These are phyloP conservation scores for Micropterix aruncella DNA, from an alignment of 2,888 invertebrate genomes.

Conservation along the genomic window DNA sequence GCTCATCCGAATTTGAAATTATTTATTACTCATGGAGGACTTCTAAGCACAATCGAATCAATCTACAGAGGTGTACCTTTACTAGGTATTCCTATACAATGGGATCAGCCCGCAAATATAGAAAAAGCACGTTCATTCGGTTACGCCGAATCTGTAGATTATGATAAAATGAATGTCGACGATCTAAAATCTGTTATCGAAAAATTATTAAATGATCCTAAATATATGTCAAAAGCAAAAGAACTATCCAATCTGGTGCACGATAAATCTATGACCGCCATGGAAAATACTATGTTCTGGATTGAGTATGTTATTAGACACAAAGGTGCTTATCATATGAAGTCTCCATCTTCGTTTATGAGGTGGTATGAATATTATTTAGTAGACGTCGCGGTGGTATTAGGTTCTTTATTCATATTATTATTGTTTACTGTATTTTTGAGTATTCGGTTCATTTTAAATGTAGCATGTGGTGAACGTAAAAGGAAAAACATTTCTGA, in stretches of 20 bases:
- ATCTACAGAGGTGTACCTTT: conserved; percentile 27
- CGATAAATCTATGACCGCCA: conserved; percentile 20
- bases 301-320: conserved; percentile 22
- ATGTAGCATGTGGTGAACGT: no score
- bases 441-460: no score
- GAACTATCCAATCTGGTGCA: conserved; percentile 18
- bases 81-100: conserved; percentile 15
- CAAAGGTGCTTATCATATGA: conserved; percentile 20
- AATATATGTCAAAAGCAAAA: conserved; percentile 8
- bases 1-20: conserved; percentile 23
- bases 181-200: conserved; percentile 12
- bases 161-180: conserved; percentile 15
- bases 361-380: conserved; percentile 14
- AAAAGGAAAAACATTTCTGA: no score
- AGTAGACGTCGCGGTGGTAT: no score
- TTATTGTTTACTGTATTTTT: no score
- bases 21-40: conserved; percentile 40
- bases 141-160: conserved; percentile 13
- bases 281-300: conserved; percentile 19
- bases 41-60: conserved; percentile 31
- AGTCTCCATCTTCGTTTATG: conserved; percentile 18
- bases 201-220: conserved; percentile 14
- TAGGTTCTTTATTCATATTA: no score
- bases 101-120: conserved; percentile 16
- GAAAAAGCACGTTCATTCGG: conserved; percentile 15